Evolutionary conservation across 2,888 invertebrate genomes (phyloP).

Genomic region (Teinopalpus imperialis): DNA sequence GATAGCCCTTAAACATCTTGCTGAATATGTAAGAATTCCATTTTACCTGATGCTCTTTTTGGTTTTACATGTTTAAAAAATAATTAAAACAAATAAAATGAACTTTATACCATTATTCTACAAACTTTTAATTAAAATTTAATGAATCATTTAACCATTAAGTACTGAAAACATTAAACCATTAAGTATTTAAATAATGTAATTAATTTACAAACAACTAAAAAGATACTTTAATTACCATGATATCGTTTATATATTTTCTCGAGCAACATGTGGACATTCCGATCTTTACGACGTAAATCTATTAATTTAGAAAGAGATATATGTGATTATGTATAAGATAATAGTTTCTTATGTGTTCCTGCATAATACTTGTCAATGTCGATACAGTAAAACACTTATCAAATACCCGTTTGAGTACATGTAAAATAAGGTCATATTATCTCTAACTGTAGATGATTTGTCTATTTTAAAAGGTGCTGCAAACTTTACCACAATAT

Average conservation of each 20-base stretch:
- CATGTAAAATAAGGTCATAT: slow-evolving; percentile 11
- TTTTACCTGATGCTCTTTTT: too few species aligned
- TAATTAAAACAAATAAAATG: too few species aligned
- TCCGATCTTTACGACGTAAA: slow-evolving; percentile 13
- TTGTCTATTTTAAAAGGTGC: neutral
- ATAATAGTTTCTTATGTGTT: slow-evolving; percentile 24
- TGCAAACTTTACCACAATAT: neutral
- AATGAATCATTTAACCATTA: too few species aligned
- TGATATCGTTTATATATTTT: slow-evolving; percentile 5
- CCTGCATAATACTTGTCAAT: slow-evolving; percentile 25
- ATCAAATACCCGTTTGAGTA: slow-evolving; percentile 14
- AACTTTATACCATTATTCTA: too few species aligned
- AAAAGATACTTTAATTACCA: slow-evolving; percentile 6
- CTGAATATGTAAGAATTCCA: too few species aligned
- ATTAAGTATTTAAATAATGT: neutral
- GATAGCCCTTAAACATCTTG: too few species aligned
- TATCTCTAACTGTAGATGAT: slow-evolving; percentile 4
- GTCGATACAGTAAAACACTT: slow-evolving; percentile 13
- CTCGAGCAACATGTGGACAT: neutral
- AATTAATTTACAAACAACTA: slow-evolving; percentile 1
- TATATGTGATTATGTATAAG: slow-evolving; percentile 18
- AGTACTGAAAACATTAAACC: too few species aligned
- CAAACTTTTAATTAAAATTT: too few species aligned
- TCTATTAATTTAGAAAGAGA: slow-evolving; percentile 22
- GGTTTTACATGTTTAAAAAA: too few species aligned